Evolutionary conservation across 2,797 vertebrate species (phyloP).

Genomic region (Chiroxiphia lanceolata): DNA sequence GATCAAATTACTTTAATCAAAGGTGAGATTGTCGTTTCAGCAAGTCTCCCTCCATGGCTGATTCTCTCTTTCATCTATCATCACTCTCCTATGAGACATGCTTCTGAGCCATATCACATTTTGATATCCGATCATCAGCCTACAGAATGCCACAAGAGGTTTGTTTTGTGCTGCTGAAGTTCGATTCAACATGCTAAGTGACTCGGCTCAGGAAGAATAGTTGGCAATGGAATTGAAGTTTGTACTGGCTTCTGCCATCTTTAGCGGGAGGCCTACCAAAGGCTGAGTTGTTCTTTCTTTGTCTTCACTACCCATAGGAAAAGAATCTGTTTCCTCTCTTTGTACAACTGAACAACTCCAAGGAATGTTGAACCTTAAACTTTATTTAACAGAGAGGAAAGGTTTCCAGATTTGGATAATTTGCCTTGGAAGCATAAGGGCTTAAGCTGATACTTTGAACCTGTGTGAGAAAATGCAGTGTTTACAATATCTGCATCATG

Average conservation of each 20-base stretch:
- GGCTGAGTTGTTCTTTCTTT: conserved; percentile 47
- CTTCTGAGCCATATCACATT: conserved; percentile 31
- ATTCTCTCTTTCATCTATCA: conserved; percentile 24
- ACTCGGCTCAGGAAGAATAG: conserved; percentile 32
- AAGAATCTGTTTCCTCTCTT: conserved; percentile 35
- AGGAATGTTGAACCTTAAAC: conserved; percentile 26
- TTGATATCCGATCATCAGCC: not conserved
- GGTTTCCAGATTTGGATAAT: not conserved
- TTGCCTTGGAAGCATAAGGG: not conserved
- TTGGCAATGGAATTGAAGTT: conserved; percentile 29
- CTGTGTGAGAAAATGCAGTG: not conserved
- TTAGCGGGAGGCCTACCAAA: not conserved
- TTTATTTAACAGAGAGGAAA: conserved; percentile 19
- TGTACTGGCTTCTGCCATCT: conserved; percentile 43
- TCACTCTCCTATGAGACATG: not conserved
- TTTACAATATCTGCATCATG: not conserved
- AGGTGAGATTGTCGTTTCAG: conserved; percentile 38
- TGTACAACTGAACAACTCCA: not conserved
- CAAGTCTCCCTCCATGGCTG: not conserved
- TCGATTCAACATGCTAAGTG: not conserved
- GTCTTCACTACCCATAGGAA: conserved; percentile 11
- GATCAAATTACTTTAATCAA: conserved; percentile 25
- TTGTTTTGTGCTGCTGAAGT: conserved; percentile 36
- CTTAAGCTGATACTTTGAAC: not conserved
- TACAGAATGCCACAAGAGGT: conserved; percentile 6